Percentiles rank a stretch among this genome's conserved stretches.
These are phyloP conservation scores for Leptinotarsa texana DNA, from an alignment of 1,140 invertebrate species.

Conservation along the genomic window DNA sequence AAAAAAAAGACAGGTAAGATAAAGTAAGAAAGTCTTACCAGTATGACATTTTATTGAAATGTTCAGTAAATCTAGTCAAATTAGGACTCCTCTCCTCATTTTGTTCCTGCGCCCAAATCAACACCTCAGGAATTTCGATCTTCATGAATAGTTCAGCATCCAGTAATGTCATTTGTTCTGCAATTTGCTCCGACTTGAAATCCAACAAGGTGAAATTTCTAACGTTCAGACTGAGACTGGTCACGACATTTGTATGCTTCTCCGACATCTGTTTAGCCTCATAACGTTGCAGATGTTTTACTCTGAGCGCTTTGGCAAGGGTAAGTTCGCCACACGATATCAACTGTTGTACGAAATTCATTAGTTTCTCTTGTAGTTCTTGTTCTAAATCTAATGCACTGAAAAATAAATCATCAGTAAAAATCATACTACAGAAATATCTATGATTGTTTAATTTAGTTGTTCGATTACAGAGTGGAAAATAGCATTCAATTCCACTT, in stretches of 20 bases:
- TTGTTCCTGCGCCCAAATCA: constrained; percentile 97
- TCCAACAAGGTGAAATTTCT: constrained; percentile 80
- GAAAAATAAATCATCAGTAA: constrained; percentile 7
- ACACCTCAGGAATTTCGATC: constrained; percentile 95
- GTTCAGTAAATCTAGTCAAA: constrained; percentile 95
- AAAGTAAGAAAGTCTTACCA: constrained; percentile 64
- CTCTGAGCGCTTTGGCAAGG: constrained; percentile 85
- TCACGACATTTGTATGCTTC: constrained; percentile 38
- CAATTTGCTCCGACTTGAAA: constrained; percentile 90
- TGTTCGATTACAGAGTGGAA: no score
- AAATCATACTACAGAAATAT: no score
- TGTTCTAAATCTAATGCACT: constrained; percentile 84
- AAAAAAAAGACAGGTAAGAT: background rate
- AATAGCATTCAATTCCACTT: no score
- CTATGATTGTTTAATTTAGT: no score
- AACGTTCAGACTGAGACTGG: constrained; percentile 42
- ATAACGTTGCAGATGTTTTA: constrained; percentile 90
- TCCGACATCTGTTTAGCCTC: constrained; percentile 59
- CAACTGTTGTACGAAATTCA: constrained; percentile 91
- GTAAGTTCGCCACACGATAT: constrained; percentile 83
- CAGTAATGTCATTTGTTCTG: constrained; percentile 97
- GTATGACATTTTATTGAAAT: constrained; percentile 99
- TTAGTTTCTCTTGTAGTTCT: constrained; percentile 72
- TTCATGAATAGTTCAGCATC: constrained; percentile 95
- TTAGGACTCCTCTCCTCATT: constrained; percentile 96